Evolutionary conservation across 2,113 vertebrate species (phyloP).

Genomic region (Channa argus): DNA sequence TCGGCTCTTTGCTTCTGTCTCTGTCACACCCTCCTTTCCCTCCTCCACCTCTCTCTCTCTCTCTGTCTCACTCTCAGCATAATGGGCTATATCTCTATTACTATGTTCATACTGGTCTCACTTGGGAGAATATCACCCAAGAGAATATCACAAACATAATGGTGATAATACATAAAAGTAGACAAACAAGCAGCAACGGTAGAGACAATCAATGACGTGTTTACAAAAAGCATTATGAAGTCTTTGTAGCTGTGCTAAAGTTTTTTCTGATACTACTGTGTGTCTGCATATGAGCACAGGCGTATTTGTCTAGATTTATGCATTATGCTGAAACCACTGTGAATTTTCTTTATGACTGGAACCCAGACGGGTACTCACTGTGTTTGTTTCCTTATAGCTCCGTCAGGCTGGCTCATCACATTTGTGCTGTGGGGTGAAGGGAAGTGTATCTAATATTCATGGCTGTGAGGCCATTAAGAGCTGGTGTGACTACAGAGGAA

Average conservation of each 20-base stretch:
- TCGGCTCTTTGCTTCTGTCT: slow-evolving; percentile 46
- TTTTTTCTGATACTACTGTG: background rate
- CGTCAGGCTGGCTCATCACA: slow-evolving; percentile 74
- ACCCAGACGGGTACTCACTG: slow-evolving; percentile 27
- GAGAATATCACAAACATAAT: slow-evolving; percentile 31
- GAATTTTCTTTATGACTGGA: slow-evolving; percentile 20
- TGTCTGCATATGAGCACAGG: background rate
- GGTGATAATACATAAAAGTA: slow-evolving; percentile 11
- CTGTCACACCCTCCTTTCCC: slow-evolving; percentile 65
- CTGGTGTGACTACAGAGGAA: slow-evolving; percentile 71
- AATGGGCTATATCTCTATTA: slow-evolving; percentile 69
- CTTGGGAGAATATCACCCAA: slow-evolving; percentile 48
- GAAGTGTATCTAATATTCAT: slow-evolving; percentile 88
- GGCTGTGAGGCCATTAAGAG: slow-evolving; percentile 80
- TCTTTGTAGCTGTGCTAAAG: background rate
- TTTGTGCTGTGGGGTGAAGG: slow-evolving; percentile 68
- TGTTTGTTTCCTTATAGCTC: slow-evolving; percentile 58
- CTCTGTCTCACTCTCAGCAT: slow-evolving; percentile 43
- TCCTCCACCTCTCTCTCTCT: slow-evolving; percentile 45
- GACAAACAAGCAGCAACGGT: background rate
- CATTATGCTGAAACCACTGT: background rate
- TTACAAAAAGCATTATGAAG: background rate
- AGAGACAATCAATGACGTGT: background rate
- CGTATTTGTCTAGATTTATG: background rate
- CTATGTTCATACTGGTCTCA: slow-evolving; percentile 54